These are phyloP conservation scores for Mellilla xanthometata DNA, from an alignment of 2,888 invertebrate species.

Conservation along the genomic window DNA sequence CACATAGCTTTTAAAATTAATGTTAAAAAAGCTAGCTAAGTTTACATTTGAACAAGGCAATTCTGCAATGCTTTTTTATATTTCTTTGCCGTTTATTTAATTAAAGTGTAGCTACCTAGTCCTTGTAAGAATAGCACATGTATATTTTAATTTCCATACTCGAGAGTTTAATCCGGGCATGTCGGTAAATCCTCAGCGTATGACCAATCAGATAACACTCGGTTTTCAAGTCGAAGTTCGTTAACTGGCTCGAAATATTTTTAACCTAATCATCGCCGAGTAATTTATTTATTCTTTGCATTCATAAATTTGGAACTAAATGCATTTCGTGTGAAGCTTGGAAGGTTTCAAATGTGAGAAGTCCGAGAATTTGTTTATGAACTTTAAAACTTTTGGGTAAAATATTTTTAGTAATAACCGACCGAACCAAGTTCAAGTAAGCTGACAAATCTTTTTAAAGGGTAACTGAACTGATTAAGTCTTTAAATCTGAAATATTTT, in stretches of 20 bases:
- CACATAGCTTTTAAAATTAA: no score
- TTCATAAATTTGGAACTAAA: conserved; percentile 15
- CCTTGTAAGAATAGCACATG: no score
- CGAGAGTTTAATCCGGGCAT: background rate
- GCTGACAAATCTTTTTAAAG: no score
- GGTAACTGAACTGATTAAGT: no score
- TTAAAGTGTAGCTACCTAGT: no score
- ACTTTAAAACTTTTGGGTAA: background rate
- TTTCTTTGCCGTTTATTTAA: no score
- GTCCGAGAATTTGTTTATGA: background rate
- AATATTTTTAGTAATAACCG: no score
- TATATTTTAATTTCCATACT: background rate
- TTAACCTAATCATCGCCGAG: conserved; percentile 20
- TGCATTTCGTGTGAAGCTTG: conserved; percentile 13
- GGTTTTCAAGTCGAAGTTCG: conserved; percentile 38
- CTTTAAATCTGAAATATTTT: no score
- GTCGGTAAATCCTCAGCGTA: conserved; percentile 26
- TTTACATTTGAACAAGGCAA: no score
- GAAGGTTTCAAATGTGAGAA: conserved; percentile 1
- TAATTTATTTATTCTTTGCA: conserved; percentile 19
- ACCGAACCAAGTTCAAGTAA: no score
- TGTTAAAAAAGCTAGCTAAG: no score
- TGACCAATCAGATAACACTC: conserved; percentile 36
- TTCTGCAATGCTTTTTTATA: no score
- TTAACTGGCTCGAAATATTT: conserved; percentile 30